These are phyloP conservation scores for Homarus gammarus DNA, from an alignment of 2,888 invertebrate genomes.

Conservation along the genomic window DNA sequence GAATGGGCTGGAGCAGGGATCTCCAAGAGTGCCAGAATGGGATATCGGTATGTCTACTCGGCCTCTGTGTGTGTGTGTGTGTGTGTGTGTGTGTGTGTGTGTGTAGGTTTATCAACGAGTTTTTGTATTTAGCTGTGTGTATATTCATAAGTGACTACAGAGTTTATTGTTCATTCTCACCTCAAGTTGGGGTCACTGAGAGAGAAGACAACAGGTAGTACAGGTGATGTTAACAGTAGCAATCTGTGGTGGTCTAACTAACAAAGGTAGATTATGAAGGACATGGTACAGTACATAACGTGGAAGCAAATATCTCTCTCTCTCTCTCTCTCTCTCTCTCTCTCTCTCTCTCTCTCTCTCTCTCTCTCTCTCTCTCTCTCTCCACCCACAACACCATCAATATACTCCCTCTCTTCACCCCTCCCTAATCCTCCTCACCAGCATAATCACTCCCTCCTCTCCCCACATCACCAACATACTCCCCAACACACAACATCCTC, in stretches of 20 bases:
- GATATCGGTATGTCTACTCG: constrained; percentile 60
- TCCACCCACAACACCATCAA: not conserved
- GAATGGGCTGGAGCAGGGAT: constrained; percentile 68
- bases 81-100: constrained; percentile 23
- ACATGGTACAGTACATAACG: too few species aligned
- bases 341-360: not conserved
- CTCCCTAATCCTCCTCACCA: not conserved
- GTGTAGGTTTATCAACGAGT: constrained; percentile 16
- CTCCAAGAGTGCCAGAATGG: constrained; percentile 66
- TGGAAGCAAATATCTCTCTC: too few species aligned
- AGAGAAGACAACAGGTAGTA: not conserved
- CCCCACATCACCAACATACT: not conserved
- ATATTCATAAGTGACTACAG: too few species aligned
- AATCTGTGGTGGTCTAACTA: too few species aligned
- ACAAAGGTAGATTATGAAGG: too few species aligned
- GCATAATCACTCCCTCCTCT: not conserved
- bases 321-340: not conserved
- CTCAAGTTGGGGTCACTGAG: too few species aligned
- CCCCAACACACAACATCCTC: not conserved
- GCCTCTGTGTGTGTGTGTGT: not conserved
- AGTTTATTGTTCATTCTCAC: too few species aligned
- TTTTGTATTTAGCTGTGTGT: too few species aligned
- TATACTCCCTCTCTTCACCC: not conserved
- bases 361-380: not conserved
- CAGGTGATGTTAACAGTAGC: too few species aligned